Conservation (phyloP, 1,140 invertebrate genomes). For the Cheumatopsyche charites region DNA sequence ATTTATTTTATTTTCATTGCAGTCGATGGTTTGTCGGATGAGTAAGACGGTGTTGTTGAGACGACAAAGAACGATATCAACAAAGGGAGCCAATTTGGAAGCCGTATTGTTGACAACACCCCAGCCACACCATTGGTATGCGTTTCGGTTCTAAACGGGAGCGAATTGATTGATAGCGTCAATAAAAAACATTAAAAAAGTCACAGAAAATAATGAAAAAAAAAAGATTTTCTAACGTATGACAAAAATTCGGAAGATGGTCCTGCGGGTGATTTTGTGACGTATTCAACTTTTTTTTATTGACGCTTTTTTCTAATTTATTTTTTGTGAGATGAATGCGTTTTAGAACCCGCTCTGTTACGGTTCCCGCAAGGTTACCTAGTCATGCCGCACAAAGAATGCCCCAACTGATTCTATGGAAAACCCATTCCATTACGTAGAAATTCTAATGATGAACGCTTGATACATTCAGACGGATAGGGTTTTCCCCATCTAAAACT, state of each 20-base stretch:
- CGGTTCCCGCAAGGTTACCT: constrained; percentile 33
- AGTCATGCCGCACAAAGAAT: constrained; percentile 34
- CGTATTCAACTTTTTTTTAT: too few species aligned
- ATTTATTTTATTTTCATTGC: constrained; percentile 4
- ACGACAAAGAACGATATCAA: constrained; percentile 23
- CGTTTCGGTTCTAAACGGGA: constrained; percentile 14
- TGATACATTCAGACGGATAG: constrained; percentile 4
- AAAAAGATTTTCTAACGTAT: too few species aligned
- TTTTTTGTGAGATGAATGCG: not conserved
- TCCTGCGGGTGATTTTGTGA: too few species aligned
- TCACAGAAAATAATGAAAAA: too few species aligned
- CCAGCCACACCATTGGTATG: constrained; percentile 35
- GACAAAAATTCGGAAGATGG: too few species aligned
- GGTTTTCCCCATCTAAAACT: not conserved
- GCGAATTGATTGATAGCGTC: constrained; percentile 8
- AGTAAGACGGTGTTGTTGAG: constrained; percentile 7
- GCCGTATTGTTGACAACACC: constrained; percentile 44
- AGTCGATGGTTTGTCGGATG: constrained; percentile 5
- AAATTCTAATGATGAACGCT: constrained; percentile 27
- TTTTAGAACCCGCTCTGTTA: constrained; percentile 23
- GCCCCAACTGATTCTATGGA: constrained; percentile 34
- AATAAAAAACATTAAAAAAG: not conserved
- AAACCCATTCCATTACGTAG: constrained; percentile 36
- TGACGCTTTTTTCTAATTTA: too few species aligned
- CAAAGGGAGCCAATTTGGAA: constrained; percentile 45